These are phyloP conservation scores for Oscheius sp. DNA, from an alignment of 2,888 invertebrate genomes.

Conservation along the genomic window DNA sequence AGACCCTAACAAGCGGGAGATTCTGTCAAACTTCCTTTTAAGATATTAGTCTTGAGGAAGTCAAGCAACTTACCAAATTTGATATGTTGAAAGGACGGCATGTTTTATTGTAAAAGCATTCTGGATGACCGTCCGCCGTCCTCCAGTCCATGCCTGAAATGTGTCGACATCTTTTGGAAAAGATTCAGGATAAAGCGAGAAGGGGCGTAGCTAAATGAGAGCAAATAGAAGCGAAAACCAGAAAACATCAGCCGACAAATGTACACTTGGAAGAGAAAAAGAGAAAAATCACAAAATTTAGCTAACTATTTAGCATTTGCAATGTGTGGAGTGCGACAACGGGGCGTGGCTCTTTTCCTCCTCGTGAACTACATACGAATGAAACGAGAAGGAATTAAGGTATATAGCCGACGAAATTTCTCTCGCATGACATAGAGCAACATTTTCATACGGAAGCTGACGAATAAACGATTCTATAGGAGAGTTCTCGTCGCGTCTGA, in stretches of 20 bases:
- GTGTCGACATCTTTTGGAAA: too few species aligned
- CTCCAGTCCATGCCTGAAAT: conserved; percentile 5
- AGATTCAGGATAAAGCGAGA: conserved; percentile 5
- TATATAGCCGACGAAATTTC: not conserved
- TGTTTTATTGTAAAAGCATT: conserved; percentile 43
- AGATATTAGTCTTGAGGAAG: not conserved
- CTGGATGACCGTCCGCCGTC: conserved; percentile 39
- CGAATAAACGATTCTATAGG: too few species aligned
- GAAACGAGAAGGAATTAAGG: conserved; percentile 8
- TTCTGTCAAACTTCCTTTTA: too few species aligned
- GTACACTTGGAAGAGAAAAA: not conserved
- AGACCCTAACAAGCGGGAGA: too few species aligned
- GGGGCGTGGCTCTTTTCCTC: conserved; percentile 10
- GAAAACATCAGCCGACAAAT: not conserved
- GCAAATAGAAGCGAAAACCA: conserved; percentile 5
- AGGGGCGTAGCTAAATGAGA: conserved; percentile 7
- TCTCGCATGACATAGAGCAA: conserved; percentile 5
- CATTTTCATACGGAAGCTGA: not conserved
- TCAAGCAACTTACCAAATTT: conserved; percentile 38
- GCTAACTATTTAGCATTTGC: conserved; percentile 22
- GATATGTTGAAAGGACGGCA: conserved; percentile 57
- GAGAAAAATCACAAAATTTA: conserved; percentile 10
- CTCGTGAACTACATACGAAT: conserved; percentile 25
- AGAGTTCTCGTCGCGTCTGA: not conserved
- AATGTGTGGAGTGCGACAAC: not conserved